A percentile compares a stretch with the other conserved stretches of the same genome.
phyloP scores from a whole-genome alignment of 2,888 invertebrate genomes.

The Ophion obscuratus region DNA sequence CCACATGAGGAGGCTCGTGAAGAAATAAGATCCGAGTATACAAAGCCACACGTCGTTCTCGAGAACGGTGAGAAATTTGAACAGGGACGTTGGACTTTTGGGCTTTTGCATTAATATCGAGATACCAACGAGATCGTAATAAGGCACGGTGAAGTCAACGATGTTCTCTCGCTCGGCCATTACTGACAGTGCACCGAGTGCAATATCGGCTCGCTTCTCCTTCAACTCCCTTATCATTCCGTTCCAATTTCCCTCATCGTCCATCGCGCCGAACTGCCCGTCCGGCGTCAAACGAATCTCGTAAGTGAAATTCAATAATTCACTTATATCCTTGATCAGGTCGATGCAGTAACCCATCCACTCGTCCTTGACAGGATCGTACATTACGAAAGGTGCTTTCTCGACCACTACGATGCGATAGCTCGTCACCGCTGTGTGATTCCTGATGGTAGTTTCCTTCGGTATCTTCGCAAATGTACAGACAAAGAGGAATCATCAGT shows the following conservation, averaged over 20 bases:
- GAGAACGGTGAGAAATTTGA: slow-evolving; percentile 97
- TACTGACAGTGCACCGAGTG: slow-evolving; percentile 96
- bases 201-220: slow-evolving; percentile 96
- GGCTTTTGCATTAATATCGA: slow-evolving; percentile 97
- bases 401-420: slow-evolving; percentile 94
- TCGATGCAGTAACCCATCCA: slow-evolving; percentile 96
- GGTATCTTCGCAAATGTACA: slow-evolving; percentile 68
- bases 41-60: slow-evolving; percentile 99
- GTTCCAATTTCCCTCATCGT: slow-evolving; percentile 93
- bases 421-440: slow-evolving; percentile 92
- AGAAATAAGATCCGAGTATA: slow-evolving; percentile 97
- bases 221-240: slow-evolving; percentile 93
- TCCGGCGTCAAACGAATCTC: slow-evolving; percentile 93
- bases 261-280: slow-evolving; percentile 94
- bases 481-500: slow-evolving; percentile 4
- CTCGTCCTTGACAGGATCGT: slow-evolving; percentile 85
- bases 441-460: slow-evolving; percentile 85
- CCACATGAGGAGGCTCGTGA: slow-evolving; percentile 97
- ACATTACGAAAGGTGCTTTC: slow-evolving; percentile 94
- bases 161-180: slow-evolving; percentile 99
- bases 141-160: slow-evolving; percentile 99
- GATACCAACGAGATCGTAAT: slow-evolving; percentile 98
- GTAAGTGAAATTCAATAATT: slow-evolving; percentile 90
- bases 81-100: slow-evolving; percentile 94
- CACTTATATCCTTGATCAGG: slow-evolving; percentile 93